These are phyloP conservation scores for Caranx ignobilis DNA, from an alignment of 2,113 vertebrate species.

Conservation along the genomic window DNA sequence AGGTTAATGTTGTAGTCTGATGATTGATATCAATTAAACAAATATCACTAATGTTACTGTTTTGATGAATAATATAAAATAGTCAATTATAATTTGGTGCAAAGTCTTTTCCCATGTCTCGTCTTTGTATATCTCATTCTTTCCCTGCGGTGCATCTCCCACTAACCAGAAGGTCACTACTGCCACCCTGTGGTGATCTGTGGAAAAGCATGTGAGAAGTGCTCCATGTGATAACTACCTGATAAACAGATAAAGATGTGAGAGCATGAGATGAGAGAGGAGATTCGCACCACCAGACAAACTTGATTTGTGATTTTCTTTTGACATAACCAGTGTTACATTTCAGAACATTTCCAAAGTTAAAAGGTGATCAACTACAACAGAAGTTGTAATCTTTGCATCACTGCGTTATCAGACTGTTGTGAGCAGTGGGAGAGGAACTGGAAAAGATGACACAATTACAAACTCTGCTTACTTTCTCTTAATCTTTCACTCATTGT, in stretches of 20 bases:
- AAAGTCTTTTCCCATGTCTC: slow-evolving; percentile 11
- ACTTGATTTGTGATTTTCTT: not conserved
- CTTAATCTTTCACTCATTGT: too few species aligned
- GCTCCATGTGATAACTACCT: not conserved
- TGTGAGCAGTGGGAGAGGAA: not conserved
- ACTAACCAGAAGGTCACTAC: slow-evolving; percentile 43
- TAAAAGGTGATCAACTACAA: too few species aligned
- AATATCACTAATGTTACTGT: not conserved
- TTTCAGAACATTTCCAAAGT: not conserved
- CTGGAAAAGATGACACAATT: not conserved
- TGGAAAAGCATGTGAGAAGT: not conserved
- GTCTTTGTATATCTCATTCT: slow-evolving; percentile 40
- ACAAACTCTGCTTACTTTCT: not conserved
- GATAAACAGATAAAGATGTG: not conserved
- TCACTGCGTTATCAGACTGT: too few species aligned
- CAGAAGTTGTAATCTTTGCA: too few species aligned
- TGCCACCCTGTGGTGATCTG: slow-evolving; percentile 58
- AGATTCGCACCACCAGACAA: not conserved
- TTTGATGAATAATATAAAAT: slow-evolving; percentile 13
- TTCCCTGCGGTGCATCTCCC: not conserved
- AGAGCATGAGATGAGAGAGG: not conserved
- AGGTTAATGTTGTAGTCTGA: not conserved
- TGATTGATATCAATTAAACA: not conserved
- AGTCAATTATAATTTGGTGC: slow-evolving; percentile 29
- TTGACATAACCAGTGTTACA: not conserved